Percentiles rank a stretch among this genome's conserved stretches.
Conservation (phyloP, 2,888 invertebrate species). For the Bembecia ichneumoniformis region DNA sequence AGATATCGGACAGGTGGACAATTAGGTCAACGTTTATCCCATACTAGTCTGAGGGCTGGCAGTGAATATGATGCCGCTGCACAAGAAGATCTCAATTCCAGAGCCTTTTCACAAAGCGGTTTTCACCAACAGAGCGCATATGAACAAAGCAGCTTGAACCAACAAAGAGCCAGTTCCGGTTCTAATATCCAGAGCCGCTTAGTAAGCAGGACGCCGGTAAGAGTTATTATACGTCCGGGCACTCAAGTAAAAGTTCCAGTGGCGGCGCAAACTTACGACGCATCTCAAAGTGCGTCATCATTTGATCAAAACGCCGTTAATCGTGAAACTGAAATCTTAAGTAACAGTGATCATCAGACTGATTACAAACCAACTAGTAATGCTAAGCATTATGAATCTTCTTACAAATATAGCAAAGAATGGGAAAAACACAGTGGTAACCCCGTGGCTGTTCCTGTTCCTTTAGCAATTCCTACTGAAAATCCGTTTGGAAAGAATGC, state of each 20-base stretch:
- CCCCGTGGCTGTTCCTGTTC: slow-evolving; percentile 21
- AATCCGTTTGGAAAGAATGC: slow-evolving; percentile 36
- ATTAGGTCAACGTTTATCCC: slow-evolving; percentile 16
- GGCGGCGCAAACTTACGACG: slow-evolving; percentile 27
- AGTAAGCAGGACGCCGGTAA: slow-evolving; percentile 35
- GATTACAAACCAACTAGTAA: slow-evolving; percentile 20
- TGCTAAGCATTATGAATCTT: slow-evolving; percentile 50
- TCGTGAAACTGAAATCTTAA: slow-evolving; percentile 37
- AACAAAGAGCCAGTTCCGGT: slow-evolving; percentile 8
- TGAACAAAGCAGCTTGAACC: slow-evolving; percentile 21
- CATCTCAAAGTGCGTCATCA: slow-evolving; percentile 16
- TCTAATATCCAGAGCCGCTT: slow-evolving; percentile 25
- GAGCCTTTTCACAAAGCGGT: slow-evolving; percentile 23
- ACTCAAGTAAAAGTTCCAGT: slow-evolving; percentile 42
- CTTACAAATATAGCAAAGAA: slow-evolving; percentile 54
- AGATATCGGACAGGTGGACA: slow-evolving; percentile 17
- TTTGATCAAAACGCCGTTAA: slow-evolving; percentile 35
- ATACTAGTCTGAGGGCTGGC: slow-evolving; percentile 17
- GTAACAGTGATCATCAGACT: slow-evolving; percentile 18
- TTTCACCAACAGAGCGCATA: slow-evolving; percentile 14
- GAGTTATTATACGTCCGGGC: slow-evolving; percentile 46
- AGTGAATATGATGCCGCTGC: slow-evolving; percentile 25
- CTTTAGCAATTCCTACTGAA: slow-evolving; percentile 26
- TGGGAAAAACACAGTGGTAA: slow-evolving; percentile 56
- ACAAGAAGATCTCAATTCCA: slow-evolving; percentile 21